phyloP scores from a whole-genome alignment of 2,797 vertebrate genomes.

The Threskiornis aethiopicus region DNA sequence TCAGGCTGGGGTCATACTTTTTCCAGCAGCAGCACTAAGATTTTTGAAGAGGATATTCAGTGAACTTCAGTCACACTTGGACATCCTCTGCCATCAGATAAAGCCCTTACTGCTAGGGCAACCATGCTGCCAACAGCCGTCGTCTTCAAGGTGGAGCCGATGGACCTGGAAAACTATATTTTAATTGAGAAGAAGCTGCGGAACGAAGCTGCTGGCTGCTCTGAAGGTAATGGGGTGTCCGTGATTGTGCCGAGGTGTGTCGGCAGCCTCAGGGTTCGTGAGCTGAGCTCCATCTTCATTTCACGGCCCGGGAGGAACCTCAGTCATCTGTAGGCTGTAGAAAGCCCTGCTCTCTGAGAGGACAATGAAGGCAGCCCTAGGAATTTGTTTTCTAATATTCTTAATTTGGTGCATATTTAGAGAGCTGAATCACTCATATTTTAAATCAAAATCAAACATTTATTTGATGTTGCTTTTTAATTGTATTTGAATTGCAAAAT shows the following conservation, averaged over 20 bases:
- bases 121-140: rapidly evolving
- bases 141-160: neutral
- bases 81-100: neutral
- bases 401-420: neutral
- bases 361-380: neutral
- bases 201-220: neutral
- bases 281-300: neutral
- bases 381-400: neutral
- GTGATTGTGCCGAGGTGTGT: neutral
- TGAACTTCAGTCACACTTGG: neutral
- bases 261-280: rapidly evolving
- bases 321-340: neutral
- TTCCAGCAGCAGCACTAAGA: too few relatives aligned
- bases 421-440: neutral
- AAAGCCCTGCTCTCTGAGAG: neutral
- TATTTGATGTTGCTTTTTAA: slow-evolving; percentile 24
- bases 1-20: neutral
- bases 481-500: slow-evolving; percentile 47
- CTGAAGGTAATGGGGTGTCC: neutral
- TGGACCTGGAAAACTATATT: neutral
- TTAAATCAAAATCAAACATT: slow-evolving; percentile 3
- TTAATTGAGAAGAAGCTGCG: neutral
- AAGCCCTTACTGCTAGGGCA: neutral
- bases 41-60: neutral
- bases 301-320: neutral